phyloP scores from a whole-genome alignment of 1,140 invertebrate species.

The Drosophila ambigua region DNA sequence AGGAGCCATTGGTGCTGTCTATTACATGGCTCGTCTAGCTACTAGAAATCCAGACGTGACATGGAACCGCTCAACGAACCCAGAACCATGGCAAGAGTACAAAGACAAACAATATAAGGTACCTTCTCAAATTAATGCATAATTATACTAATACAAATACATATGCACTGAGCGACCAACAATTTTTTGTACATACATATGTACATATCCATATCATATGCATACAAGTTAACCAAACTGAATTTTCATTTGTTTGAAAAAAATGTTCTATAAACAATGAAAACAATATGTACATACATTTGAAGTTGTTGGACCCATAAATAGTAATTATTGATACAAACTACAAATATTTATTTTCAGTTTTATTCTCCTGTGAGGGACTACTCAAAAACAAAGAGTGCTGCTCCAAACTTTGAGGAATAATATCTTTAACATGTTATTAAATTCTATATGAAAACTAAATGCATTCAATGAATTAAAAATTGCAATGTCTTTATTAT shows the following conservation, averaged over 20 bases:
- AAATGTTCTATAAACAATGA: neutral
- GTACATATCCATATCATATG: too few species aligned
- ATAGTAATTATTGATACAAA: conserved; percentile 15
- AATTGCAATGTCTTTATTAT: too few species aligned
- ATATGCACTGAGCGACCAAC: neutral
- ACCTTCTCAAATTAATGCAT: neutral
- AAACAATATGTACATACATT: neutral
- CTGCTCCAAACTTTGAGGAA: conserved; percentile 87
- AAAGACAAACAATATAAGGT: conserved; percentile 93
- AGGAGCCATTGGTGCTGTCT: conserved; percentile 86
- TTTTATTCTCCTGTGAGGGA: conserved; percentile 88
- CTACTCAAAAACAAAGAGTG: conserved; percentile 86
- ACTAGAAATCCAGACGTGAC: conserved; percentile 90
- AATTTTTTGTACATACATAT: neutral
- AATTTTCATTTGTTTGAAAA: too few species aligned
- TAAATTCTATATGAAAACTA: conserved; percentile 1
- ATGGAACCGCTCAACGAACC: conserved; percentile 89
- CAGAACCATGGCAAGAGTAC: conserved; percentile 92
- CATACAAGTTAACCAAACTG: too few species aligned
- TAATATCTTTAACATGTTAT: conserved; percentile 47
- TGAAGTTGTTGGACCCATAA: neutral
- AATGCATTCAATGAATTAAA: conserved; percentile 4
- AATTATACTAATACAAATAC: neutral
- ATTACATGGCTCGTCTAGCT: conserved; percentile 89
- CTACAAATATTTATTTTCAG: conserved; percentile 84